Conservation (phyloP, 2,113 vertebrate species). For the Labeo catla region DNA sequence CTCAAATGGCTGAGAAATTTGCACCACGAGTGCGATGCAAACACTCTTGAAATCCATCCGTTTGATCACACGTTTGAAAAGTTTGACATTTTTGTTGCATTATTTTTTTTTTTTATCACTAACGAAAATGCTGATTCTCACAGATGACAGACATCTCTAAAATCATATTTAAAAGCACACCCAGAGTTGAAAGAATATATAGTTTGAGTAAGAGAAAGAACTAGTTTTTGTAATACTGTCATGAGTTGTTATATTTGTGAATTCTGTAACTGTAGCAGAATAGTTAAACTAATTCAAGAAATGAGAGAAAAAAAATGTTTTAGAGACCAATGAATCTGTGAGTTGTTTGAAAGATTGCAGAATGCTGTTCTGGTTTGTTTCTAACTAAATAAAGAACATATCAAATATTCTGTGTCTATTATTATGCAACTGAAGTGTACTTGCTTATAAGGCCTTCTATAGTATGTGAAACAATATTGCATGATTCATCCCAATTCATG, state of each 20-base stretch:
- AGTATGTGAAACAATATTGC: neutral
- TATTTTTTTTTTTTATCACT: neutral
- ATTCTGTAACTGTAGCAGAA: too few species aligned
- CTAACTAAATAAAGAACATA: slow-evolving; percentile 8
- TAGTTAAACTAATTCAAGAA: neutral
- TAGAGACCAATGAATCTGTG: neutral
- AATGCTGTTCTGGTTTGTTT: slow-evolving; percentile 29
- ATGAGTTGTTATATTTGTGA: neutral
- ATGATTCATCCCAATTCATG: neutral
- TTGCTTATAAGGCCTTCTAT: neutral
- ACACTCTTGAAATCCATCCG: neutral
- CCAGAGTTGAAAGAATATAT: slow-evolving; percentile 22
- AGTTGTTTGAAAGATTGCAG: neutral
- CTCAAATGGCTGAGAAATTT: slow-evolving; percentile 24
- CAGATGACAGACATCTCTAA: neutral
- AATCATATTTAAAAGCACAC: neutral
- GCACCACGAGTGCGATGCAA: neutral
- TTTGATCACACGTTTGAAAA: neutral
- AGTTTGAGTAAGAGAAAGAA: neutral
- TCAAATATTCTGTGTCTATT: neutral
- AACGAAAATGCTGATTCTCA: neutral
- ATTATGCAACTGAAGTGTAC: neutral
- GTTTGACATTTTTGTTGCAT: neutral
- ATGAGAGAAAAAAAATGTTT: neutral
- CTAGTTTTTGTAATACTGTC: neutral